phyloP scores from a whole-genome alignment of 2,797 vertebrate species.

The Coccyzus lansbergi region DNA sequence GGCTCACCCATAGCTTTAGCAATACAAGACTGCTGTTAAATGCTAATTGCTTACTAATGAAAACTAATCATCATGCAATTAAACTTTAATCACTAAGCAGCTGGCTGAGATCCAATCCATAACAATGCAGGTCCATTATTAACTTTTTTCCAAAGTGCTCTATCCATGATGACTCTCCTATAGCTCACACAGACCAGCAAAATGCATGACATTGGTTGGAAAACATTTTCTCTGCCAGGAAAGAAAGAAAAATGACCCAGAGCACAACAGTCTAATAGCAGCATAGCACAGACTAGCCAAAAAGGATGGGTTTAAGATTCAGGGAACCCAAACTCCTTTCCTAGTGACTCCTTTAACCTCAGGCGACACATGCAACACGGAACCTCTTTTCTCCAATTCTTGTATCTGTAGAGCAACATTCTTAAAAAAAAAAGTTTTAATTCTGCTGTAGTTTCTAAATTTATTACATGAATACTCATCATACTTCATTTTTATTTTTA shows the following conservation, averaged over 20 bases:
- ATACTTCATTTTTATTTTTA: constrained; percentile 47
- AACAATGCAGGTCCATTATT: constrained; percentile 60
- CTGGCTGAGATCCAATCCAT: constrained; percentile 51
- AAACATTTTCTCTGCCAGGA: not conserved
- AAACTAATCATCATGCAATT: constrained; percentile 70
- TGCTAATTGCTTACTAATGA: constrained; percentile 68
- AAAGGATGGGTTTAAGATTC: not conserved
- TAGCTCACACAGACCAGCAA: not conserved
- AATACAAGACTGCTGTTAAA: constrained; percentile 41
- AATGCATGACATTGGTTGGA: not conserved
- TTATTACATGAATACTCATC: constrained; percentile 36
- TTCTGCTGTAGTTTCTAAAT: constrained; percentile 40
- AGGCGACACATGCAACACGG: not conserved
- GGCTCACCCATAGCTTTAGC: not conserved
- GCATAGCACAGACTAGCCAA: not conserved
- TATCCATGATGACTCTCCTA: not conserved
- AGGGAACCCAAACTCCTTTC: not conserved
- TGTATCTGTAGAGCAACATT: not conserved
- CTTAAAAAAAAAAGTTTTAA: not conserved
- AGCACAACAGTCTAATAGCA: not conserved
- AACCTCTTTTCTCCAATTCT: not conserved
- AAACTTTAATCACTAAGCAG: constrained; percentile 66
- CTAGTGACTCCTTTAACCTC: not conserved
- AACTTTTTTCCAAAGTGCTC: constrained; percentile 30
- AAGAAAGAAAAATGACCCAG: not conserved